phyloP scores from a whole-genome alignment of 2,888 invertebrate genomes.

The Melanotus villosus region DNA sequence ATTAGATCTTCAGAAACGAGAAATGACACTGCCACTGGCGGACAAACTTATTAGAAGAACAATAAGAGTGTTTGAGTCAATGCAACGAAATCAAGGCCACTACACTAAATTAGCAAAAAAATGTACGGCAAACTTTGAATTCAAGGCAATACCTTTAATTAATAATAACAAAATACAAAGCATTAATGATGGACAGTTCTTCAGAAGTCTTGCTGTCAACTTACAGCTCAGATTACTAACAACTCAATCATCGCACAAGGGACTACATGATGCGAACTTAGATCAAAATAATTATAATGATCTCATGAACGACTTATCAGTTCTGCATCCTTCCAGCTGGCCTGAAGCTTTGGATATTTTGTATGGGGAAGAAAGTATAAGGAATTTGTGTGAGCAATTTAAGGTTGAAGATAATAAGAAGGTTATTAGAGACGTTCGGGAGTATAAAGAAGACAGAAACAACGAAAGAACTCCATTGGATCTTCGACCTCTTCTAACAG shows the following conservation, averaged over 20 bases:
- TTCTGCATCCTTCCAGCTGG: not conserved
- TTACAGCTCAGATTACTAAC: not conserved
- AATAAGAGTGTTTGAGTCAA: conserved; percentile 1
- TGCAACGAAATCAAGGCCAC: not conserved
- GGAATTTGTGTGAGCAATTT: not conserved
- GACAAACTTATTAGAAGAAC: too few relatives aligned
- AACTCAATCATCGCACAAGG: not conserved
- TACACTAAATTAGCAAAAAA: not conserved
- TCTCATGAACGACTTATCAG: not conserved
- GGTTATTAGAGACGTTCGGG: not conserved
- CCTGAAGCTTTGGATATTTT: too few relatives aligned
- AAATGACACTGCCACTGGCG: not conserved
- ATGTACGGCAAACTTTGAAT: not conserved
- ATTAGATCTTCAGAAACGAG: not conserved
- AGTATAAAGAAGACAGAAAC: conserved; percentile 2
- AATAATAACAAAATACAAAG: not conserved
- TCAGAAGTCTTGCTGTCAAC: not conserved
- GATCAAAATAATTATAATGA: not conserved
- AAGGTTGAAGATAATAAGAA: not conserved
- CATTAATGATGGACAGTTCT: not conserved
- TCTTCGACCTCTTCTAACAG: too few relatives aligned
- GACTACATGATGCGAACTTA: not conserved
- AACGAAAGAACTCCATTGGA: too few relatives aligned
- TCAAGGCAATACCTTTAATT: not conserved
- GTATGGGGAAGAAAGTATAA: not conserved